Evolutionary conservation across 2,113 vertebrate genomes (phyloP).

Genomic region (Nansenia antarctica): DNA sequence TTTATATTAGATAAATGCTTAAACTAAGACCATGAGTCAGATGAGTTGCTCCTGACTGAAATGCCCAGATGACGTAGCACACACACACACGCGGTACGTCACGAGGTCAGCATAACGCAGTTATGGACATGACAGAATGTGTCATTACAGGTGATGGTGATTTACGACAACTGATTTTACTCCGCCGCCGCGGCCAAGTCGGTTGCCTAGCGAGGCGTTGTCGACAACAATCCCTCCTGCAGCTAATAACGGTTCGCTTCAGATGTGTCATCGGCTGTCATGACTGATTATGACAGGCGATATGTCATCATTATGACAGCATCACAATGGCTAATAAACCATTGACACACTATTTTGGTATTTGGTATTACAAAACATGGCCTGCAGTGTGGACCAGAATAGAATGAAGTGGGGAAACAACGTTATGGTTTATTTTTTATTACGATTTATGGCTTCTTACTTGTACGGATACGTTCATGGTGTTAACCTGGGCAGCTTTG

Average conservation of each 20-base stretch:
- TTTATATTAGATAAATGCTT: too few species aligned
- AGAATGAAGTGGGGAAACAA: too few species aligned
- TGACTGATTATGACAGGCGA: background rate
- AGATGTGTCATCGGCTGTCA: background rate
- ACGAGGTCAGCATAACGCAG: background rate
- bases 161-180: constrained; percentile 7
- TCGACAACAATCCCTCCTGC: background rate
- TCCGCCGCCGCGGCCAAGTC: background rate
- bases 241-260: background rate
- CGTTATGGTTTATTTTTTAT: too few species aligned
- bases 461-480: too few species aligned
- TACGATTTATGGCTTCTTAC: too few species aligned
- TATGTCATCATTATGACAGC: background rate
- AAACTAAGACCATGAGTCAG: too few species aligned
- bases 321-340: too few species aligned
- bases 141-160: constrained; percentile 14
- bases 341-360: too few species aligned
- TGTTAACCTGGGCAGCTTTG: too few species aligned
- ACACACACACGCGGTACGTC: background rate
- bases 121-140: constrained; percentile 12
- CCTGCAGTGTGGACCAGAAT: too few species aligned
- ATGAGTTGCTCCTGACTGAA: too few species aligned
- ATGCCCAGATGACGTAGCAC: background rate
- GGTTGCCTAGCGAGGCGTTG: constrained; percentile 7
- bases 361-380: too few species aligned